Conservation (phyloP, 2,113 vertebrate species). For the Pitta sordida region DNA sequence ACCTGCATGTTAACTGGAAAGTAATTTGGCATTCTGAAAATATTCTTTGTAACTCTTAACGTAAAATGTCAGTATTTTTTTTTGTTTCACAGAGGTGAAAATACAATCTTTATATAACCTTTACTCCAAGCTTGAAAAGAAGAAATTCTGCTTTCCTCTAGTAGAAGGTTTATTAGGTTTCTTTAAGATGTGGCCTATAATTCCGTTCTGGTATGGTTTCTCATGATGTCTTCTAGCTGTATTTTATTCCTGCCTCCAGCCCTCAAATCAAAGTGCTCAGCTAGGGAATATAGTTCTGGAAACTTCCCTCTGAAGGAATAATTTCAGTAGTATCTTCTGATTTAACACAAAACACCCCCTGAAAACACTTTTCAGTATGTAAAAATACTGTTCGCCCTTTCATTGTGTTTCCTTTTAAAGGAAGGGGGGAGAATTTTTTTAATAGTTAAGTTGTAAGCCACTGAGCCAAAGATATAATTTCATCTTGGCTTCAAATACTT, state of each 20-base stretch:
- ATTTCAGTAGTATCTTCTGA: not conserved
- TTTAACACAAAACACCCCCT: not conserved
- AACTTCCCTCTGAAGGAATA: not conserved
- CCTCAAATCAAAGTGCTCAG: not conserved
- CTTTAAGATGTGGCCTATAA: not conserved
- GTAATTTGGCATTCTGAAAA: not conserved
- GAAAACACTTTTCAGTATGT: not conserved
- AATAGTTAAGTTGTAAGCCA: not conserved
- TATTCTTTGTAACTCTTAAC: not conserved
- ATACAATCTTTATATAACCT: not conserved
- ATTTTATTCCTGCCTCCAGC: not conserved
- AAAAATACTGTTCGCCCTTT: not conserved
- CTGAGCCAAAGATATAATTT: not conserved
- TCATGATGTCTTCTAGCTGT: not conserved
- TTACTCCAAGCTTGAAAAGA: not conserved
- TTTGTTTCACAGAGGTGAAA: not conserved
- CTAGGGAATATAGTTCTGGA: not conserved
- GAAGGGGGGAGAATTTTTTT: fast-evolving
- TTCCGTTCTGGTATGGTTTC: not conserved
- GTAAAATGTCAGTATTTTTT: not conserved
- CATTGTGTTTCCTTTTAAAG: not conserved
- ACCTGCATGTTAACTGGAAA: not conserved
- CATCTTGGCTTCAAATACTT: not conserved
- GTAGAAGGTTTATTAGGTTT: not conserved
- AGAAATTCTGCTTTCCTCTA: not conserved